Percentiles rank a stretch among this genome's conserved stretches.
phyloP scores from a whole-genome alignment of 2,113 vertebrate species.

The Lipotes vexillifer region DNA sequence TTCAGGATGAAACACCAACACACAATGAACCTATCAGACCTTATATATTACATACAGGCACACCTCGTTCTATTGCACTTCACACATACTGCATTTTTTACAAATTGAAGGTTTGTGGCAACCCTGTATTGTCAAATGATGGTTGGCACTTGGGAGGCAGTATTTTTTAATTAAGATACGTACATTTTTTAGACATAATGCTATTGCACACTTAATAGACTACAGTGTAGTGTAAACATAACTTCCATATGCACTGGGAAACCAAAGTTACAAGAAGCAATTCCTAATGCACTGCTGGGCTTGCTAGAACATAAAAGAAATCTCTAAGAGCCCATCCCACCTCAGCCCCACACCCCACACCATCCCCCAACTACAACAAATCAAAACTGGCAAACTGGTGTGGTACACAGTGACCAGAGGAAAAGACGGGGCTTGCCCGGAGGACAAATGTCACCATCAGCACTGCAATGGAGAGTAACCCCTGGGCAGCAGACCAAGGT shows the following conservation, averaged over 20 bases:
- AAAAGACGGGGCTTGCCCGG: neutral
- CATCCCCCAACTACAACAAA: neutral
- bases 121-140: neutral
- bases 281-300: neutral
- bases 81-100: neutral
- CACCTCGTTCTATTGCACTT: fast-evolving
- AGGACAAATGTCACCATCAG: neutral
- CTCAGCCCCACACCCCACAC: neutral
- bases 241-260: neutral
- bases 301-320: neutral
- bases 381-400: fast-evolving
- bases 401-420: neutral
- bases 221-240: neutral
- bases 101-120: neutral
- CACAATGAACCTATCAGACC: neutral
- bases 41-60: neutral
- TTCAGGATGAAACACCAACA: neutral
- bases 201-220: neutral
- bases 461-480: neutral
- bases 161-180: neutral
- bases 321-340: neutral
- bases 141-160: neutral
- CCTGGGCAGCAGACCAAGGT: neutral
- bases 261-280: neutral
- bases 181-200: neutral